Base-by-base conservation (phyloP, 2,888 invertebrate species). In the Phaedon cochleariae region DNA sequence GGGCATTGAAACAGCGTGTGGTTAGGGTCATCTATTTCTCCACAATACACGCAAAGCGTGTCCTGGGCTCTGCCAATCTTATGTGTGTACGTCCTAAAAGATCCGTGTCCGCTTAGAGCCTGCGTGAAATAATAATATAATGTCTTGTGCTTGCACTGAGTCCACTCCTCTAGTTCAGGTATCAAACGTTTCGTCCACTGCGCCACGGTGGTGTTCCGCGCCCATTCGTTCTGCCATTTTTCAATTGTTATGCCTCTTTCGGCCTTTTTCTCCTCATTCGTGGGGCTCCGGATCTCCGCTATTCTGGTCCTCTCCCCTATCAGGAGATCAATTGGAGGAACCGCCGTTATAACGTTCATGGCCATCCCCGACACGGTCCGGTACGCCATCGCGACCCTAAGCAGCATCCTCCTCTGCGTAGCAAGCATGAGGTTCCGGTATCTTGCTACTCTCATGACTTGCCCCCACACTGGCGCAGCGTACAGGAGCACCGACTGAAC, bases 1-100 rank as follows among this genome's bases (percentile, higher is more conserved):
- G 45, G 22, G 48, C 68, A 68, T 26, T 55, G 41, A n/a, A 66
- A 64, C 17, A 67, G 9, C 0, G 60, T 60, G 15, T 65, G 66
- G 20, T 63, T 20, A 5, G 64, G 22, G 3, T 57, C 64, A 29
- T 69, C 64, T 10, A 4, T 31, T 21, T 41, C 18, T 4, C 37
- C 52, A 45, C 63, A 69, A 21, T 61, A 57, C 10, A 15, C 22
- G 49, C 63, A 64, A 26, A 2, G 12, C 10, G 51, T 37, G 7
- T 52, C 51, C 22, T 59, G 49, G 6, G 15, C 22, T 29, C 64
- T 64, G 2, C 65, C 63, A 1, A 68, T 68, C 29, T 53, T 53
- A 0, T 59, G 7, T 3, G 59, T 26, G 31, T 68, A 68, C n/a
- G 9, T 45, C 29, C 67, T 59, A 10, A 58, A 46, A 22, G 58